A percentile compares a stretch with the other conserved stretches of the same genome.
Conservation (phyloP, 2,888 invertebrate species). For the Melipona beecheii region DNA sequence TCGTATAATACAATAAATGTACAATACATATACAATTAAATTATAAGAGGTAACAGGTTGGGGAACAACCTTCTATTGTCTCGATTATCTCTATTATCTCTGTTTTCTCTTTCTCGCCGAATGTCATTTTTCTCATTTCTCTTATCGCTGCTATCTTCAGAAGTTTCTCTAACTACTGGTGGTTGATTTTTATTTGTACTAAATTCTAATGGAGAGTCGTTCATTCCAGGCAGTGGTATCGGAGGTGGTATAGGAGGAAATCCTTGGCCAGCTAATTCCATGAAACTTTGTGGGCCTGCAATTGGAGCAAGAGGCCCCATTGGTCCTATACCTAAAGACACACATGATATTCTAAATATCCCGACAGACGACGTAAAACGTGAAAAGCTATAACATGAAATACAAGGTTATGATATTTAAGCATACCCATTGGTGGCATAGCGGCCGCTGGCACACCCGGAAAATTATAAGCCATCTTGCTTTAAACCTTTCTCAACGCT, state of each 20-base stretch:
- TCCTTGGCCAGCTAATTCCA: slow-evolving; percentile 82
- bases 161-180: slow-evolving; percentile 84
- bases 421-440: slow-evolving; percentile 80
- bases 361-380: not conserved
- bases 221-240: slow-evolving; percentile 85
- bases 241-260: slow-evolving; percentile 82
- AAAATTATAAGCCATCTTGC: slow-evolving; percentile 82
- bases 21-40: not conserved
- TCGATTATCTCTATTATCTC: slow-evolving; percentile 83
- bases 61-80: slow-evolving; percentile 81
- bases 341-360: not conserved
- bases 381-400: not conserved
- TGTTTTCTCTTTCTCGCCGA: slow-evolving; percentile 82
- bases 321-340: slow-evolving; percentile 79
- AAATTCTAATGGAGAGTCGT: slow-evolving; percentile 88
- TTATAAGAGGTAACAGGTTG: not conserved
- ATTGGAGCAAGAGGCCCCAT: slow-evolving; percentile 81
- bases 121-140: slow-evolving; percentile 80
- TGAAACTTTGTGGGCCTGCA: slow-evolving; percentile 81
- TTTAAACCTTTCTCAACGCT: not conserved
- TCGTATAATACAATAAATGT: not conserved
- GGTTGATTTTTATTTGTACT: slow-evolving; percentile 87
- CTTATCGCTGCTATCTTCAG: slow-evolving; percentile 77
- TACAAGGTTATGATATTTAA: slow-evolving; percentile 29
- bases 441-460: slow-evolving; percentile 81